These are phyloP conservation scores for Drosophila kanapiae DNA, from an alignment of 1,140 invertebrate genomes.

Conservation along the genomic window DNA sequence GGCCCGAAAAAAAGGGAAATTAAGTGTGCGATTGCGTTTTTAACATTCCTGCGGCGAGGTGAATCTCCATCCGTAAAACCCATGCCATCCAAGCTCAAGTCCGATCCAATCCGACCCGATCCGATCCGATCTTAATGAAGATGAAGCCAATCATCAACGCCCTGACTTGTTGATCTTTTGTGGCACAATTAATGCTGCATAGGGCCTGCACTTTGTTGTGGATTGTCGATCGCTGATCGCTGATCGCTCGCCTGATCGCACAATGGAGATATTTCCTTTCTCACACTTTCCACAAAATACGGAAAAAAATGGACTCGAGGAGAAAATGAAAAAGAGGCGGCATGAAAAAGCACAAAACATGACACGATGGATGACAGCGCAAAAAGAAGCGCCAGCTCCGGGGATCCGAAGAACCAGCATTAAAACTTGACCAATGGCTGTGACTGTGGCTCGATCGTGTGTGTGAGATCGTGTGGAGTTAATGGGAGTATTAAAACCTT, in stretches of 20 bases:
- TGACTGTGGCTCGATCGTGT: constrained; percentile 30
- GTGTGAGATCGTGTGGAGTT: constrained; percentile 83
- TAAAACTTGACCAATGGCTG: constrained; percentile 69
- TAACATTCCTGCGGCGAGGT: constrained; percentile 64
- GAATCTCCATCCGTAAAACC: constrained; percentile 4
- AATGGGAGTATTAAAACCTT: constrained; percentile 85
- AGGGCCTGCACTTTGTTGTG: constrained; percentile 70
- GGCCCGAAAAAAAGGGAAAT: constrained; percentile 19
- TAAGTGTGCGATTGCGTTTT: constrained; percentile 44
- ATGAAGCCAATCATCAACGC: constrained; percentile 79
- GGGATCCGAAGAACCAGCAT: constrained; percentile 50
- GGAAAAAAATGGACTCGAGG: constrained; percentile 17
- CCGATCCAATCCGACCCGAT: constrained; percentile 13
- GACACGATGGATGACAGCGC: constrained; percentile 84
- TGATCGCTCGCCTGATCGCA: constrained; percentile 63
- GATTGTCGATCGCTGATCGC: constrained; percentile 57
- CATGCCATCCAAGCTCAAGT: constrained; percentile 19
- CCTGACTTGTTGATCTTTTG: constrained; percentile 64
- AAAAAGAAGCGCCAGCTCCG: constrained; percentile 80
- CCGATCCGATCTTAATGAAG: constrained; percentile 50
- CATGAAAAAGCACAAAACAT: constrained; percentile 83
- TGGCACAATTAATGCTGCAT: constrained; percentile 70
- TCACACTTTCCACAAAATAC: constrained; percentile 76
- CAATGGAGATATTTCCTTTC: constrained; percentile 83
- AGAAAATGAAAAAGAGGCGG: constrained; percentile 63